Percentiles rank a stretch among this genome's conserved stretches.
phyloP scores from a whole-genome alignment of 2,888 invertebrate genomes.

The Hemicrepidius hirtus region DNA sequence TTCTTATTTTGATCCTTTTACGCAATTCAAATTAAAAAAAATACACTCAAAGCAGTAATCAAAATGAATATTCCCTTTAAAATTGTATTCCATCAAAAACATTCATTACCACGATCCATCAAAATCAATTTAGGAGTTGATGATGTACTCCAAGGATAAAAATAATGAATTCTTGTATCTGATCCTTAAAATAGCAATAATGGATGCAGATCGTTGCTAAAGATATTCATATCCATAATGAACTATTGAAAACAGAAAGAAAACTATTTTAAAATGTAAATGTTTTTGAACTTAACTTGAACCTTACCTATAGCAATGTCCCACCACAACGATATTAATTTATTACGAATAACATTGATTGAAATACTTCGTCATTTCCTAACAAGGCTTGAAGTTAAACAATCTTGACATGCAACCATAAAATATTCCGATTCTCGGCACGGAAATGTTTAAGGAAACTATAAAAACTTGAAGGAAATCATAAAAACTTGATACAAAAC shows the following conservation, averaged over 20 bases:
- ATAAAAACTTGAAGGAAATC: constrained; percentile 39
- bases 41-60: no score
- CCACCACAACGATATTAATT: neutral
- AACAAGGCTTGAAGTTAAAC: constrained; percentile 36
- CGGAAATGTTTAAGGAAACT: constrained; percentile 43
- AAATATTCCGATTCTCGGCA: constrained; percentile 39
- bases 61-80: no score
- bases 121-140: constrained; percentile 13
- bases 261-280: constrained; percentile 28
- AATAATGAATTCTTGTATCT: constrained; percentile 3
- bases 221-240: neutral
- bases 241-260: constrained; percentile 6
- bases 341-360: constrained; percentile 24
- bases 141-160: neutral
- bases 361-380: constrained; percentile 34
- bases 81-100: no score
- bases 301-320: constrained; percentile 2
- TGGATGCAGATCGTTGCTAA: neutral
- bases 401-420: constrained; percentile 42
- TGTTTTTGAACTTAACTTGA: constrained; percentile 20
- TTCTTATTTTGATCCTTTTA: no score
- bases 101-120: neutral
- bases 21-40: no score
- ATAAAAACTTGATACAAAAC: constrained; percentile 38
- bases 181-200: neutral